Percentiles rank a stretch among this genome's conserved stretches.
Conservation (phyloP, 2,888 invertebrate genomes). For the Conistra vaccinii region DNA sequence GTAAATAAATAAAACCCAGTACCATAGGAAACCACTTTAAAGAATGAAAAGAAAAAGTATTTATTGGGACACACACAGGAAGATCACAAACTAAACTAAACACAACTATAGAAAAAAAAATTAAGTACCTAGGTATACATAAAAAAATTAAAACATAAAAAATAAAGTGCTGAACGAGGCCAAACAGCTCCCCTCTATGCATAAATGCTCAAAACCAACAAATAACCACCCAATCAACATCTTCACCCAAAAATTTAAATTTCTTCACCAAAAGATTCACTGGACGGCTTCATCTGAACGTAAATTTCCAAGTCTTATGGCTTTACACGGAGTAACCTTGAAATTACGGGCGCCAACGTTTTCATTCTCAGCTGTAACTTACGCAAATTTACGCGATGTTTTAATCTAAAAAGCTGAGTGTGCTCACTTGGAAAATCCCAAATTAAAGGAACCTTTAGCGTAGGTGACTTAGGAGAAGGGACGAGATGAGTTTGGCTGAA, state of each 20-base stretch:
- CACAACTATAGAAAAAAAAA: too few relatives aligned
- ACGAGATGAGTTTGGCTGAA: background rate
- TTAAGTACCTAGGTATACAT: too few relatives aligned
- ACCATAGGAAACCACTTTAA: background rate
- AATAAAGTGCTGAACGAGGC: too few relatives aligned
- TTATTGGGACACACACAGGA: too few relatives aligned
- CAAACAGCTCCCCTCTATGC: background rate
- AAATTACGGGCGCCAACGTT: slow-evolving; percentile 73
- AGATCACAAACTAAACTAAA: too few relatives aligned
- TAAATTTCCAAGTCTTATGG: slow-evolving; percentile 58
- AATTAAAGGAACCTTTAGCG: slow-evolving; percentile 69
- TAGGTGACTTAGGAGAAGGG: slow-evolving; percentile 50
- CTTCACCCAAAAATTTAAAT: slow-evolving; percentile 35
- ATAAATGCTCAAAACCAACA: background rate
- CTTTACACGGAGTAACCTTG: slow-evolving; percentile 70
- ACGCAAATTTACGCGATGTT: slow-evolving; percentile 80
- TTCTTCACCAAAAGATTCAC: slow-evolving; percentile 47
- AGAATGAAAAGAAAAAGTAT: too few relatives aligned
- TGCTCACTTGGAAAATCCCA: slow-evolving; percentile 72
- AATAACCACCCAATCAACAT: slow-evolving; percentile 7
- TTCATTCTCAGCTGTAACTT: slow-evolving; percentile 75
- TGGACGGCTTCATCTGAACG: slow-evolving; percentile 45
- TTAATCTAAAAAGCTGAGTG: slow-evolving; percentile 79
- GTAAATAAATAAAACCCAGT: background rate
- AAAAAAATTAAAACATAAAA: too few relatives aligned